Evolutionary conservation across 2,888 invertebrate species (phyloP), one percentile per base, ranked within the genome.

Genomic region (Drosophila gaucha): DNA sequence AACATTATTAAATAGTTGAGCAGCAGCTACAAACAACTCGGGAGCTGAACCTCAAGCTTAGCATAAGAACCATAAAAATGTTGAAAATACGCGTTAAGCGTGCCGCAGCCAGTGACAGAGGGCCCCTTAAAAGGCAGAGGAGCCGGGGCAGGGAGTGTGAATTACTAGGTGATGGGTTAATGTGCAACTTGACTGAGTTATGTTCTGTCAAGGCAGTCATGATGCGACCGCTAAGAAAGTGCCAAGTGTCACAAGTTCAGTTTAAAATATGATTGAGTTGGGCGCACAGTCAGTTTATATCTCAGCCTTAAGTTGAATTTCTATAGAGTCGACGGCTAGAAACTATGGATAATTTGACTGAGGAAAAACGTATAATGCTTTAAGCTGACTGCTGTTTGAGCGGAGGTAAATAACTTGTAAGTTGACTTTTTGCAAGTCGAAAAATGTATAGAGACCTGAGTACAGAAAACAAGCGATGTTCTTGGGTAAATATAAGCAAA

Each of bases 1-100:
- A 69, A 84, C 84, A 83, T 86, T 85, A 85, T 85, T 85, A 85
- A 85, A 85, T 86, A 85, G 86, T 80, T 86, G 64, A 74, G 66
- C 67, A 47, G 56, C 79, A 65, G 65, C 80, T 63, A 78, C 80
- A 80, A 80, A 74, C 76, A 78, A 78, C 70, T 70, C 50, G 49
- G 58, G 28, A 31, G 56, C 39, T 20, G 33, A 6, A 35, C 6
- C 28, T 6, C 18, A 5, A 44, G 56, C 38, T 26, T 43, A 41
- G 20, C 56, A 35, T 28, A 59, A 54, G 54, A 49, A 47, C 71
- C 77, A 85, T 82, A 85, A 82, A 82, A 82, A 70, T 65, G 71
- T 51, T 55, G 51, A 58, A 78, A 65, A 78, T 65, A 57, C 65
- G 66, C 63, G 56, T 63, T 58, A 60, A 62, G 26, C 38, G 38